A percentile compares a stretch with the other conserved stretches of the same genome.
These are phyloP conservation scores for Ernsta delagoae DNA, from an alignment of 2,888 invertebrate species.

Conservation along the genomic window DNA sequence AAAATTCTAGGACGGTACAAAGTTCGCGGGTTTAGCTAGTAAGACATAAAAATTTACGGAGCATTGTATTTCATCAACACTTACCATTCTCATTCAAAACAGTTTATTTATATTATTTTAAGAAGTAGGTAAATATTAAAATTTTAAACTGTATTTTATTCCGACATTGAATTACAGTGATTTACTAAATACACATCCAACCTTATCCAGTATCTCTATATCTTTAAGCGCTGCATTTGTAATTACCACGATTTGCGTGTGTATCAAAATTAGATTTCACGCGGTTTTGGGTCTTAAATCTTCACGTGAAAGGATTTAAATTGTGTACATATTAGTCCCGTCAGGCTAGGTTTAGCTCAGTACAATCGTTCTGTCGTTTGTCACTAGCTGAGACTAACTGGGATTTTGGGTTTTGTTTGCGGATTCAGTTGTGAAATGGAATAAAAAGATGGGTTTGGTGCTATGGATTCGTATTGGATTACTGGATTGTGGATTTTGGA, in stretches of 20 bases:
- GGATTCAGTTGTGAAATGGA: constrained; percentile 38
- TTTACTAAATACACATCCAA: no score
- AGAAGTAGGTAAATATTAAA: no score
- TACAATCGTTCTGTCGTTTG: constrained; percentile 33
- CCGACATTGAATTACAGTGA: no score
- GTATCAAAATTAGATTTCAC: constrained; percentile 78
- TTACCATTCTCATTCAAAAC: no score
- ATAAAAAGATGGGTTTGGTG: constrained; percentile 12
- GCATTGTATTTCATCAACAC: no score
- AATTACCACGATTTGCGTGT: constrained; percentile 63
- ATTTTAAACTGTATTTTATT: no score
- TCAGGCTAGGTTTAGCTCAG: constrained; percentile 36
- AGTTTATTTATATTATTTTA: no score
- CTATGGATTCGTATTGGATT: constrained; percentile 6
- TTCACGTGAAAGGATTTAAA: constrained; percentile 60
- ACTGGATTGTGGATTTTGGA: background rate
- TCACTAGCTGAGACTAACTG: constrained; percentile 28
- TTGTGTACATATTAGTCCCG: constrained; percentile 47
- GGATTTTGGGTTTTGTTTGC: constrained; percentile 45
- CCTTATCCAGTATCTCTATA: constrained; percentile 22
- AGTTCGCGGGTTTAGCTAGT: no score
- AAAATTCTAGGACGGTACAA: no score
- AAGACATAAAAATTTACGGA: no score
- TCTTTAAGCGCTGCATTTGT: constrained; percentile 53
- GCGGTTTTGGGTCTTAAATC: constrained; percentile 65